A percentile compares a stretch with the other conserved stretches of the same genome.
These are phyloP conservation scores for Proterorhinus semilunaris DNA, from an alignment of 2,113 vertebrate species.

Conservation along the genomic window DNA sequence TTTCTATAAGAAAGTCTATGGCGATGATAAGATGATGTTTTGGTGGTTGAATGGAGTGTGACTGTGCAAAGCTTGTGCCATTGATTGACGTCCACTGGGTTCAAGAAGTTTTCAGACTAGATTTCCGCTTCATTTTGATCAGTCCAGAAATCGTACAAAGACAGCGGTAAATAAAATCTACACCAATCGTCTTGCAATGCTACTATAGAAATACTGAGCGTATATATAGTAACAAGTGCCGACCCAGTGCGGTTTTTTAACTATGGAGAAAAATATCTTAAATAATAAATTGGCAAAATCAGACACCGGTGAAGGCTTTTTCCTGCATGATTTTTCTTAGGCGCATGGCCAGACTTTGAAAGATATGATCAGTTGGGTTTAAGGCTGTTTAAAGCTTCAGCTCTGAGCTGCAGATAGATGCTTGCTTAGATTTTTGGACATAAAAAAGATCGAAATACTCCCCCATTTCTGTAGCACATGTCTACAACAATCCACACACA, in stretches of 20 bases:
- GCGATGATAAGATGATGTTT: slow-evolving; percentile 38
- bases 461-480: slow-evolving; percentile 34
- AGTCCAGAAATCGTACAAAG: too few relatives aligned
- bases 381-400: background rate
- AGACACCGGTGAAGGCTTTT: too few relatives aligned
- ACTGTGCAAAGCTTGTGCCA: slow-evolving; percentile 10
- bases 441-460: slow-evolving; percentile 14
- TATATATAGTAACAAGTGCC: too few relatives aligned
- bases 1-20: slow-evolving; percentile 55
- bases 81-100: slow-evolving; percentile 13
- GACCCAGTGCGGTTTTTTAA: too few relatives aligned
- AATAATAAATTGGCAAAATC: background rate
- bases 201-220: too few relatives aligned
- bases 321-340: too few relatives aligned
- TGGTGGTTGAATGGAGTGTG: slow-evolving; percentile 28
- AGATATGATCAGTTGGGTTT: background rate
- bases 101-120: slow-evolving; percentile 1
- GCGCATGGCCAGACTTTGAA: too few relatives aligned
- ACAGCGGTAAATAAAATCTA: too few relatives aligned
- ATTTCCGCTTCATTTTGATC: too few relatives aligned
- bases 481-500: slow-evolving; percentile 29
- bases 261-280: too few relatives aligned
- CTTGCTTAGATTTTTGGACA: slow-evolving; percentile 32
- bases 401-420: background rate
- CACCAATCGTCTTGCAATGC: too few relatives aligned